These are phyloP conservation scores for Whitmania pigra DNA, from an alignment of 1,140 invertebrate genomes.

Conservation along the genomic window DNA sequence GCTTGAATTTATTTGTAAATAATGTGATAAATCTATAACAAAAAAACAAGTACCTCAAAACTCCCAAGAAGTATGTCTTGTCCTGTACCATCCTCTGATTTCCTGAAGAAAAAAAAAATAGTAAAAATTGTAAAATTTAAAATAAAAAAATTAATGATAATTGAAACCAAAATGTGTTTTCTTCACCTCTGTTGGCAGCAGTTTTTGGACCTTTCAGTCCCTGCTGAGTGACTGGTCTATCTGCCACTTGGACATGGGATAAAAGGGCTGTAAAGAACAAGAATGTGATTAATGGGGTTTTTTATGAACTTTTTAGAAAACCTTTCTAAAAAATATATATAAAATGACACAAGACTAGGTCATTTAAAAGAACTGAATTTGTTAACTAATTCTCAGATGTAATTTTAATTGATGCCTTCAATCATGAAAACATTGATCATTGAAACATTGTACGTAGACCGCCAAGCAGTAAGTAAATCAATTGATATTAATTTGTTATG, in stretches of 20 bases:
- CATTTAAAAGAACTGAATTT: not conserved
- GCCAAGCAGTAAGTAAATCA: not conserved
- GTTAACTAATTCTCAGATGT: not conserved
- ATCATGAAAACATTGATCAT: not conserved
- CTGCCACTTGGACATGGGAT: constrained; percentile 46
- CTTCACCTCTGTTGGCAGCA: constrained; percentile 43
- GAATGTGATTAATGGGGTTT: not conserved
- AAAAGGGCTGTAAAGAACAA: constrained; percentile 30
- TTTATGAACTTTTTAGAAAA: not conserved
- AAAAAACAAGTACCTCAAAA: constrained; percentile 53
- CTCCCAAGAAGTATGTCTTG: constrained; percentile 66
- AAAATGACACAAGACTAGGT: not conserved
- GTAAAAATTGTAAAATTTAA: not conserved
- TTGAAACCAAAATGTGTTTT: not conserved
- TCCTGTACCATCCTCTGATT: constrained; percentile 58
- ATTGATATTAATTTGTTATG: not conserved
- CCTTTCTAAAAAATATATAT: not conserved
- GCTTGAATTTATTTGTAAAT: not conserved
- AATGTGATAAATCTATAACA: not conserved
- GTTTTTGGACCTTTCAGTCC: constrained; percentile 63
- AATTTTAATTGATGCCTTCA: too few species aligned
- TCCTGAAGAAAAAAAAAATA: constrained; percentile 26
- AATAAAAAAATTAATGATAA: too few species aligned
- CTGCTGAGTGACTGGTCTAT: constrained; percentile 69
- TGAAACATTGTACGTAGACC: not conserved